These are phyloP conservation scores for Cephus spinipes DNA, from an alignment of 2,888 invertebrate species.

Conservation along the genomic window DNA sequence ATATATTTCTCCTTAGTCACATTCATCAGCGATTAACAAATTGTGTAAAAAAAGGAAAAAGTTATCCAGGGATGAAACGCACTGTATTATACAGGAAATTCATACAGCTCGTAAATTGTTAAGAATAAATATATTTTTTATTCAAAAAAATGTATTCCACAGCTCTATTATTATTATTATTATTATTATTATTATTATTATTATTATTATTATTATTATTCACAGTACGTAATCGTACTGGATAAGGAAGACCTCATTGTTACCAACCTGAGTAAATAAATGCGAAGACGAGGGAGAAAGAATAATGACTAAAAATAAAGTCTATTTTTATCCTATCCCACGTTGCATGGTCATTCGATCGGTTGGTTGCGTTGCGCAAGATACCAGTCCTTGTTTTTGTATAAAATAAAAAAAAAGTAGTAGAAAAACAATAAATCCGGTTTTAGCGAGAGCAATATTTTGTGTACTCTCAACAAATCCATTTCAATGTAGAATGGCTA, in stretches of 20 bases:
- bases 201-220: no score
- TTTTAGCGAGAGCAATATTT: slow-evolving; percentile 21
- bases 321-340: background rate
- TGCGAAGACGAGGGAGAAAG: background rate
- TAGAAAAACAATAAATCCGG: slow-evolving; percentile 1
- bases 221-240: no score
- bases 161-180: no score
- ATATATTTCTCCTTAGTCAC: background rate
- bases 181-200: no score
- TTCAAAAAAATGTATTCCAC: no score
- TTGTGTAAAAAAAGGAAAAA: no score
- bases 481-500: background rate
- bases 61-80: background rate
- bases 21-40: no score
- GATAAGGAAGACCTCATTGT: background rate
- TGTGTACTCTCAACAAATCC: background rate
- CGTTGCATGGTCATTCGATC: background rate
- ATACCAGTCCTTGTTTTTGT: background rate
- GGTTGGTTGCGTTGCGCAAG: background rate
- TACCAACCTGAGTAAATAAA: background rate
- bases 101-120: background rate
- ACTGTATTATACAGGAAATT: background rate
- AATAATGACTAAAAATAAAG: background rate
- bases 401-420: background rate
- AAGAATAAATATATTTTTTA: background rate